Evolutionary conservation across 2,113 vertebrate species (phyloP).

Genomic region (Oreochromis tanganicae): DNA sequence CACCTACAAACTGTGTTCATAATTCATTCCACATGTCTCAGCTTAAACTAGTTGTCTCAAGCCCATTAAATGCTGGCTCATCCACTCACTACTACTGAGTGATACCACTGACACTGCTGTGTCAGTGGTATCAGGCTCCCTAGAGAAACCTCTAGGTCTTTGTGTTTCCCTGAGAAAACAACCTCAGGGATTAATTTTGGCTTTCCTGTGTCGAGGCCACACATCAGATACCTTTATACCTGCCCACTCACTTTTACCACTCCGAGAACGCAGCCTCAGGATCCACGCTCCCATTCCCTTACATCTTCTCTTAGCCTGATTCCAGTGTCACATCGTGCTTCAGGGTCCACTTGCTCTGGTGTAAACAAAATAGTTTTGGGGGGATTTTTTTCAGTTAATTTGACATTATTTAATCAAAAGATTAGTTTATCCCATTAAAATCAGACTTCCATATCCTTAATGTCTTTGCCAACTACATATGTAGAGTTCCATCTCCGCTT

Average conservation of each 20-base stretch:
- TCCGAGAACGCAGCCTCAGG: not conserved
- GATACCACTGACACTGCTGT: too few relatives aligned
- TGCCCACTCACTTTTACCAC: not conserved
- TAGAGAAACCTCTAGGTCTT: not conserved
- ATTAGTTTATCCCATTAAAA: not conserved
- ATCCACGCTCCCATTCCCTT: not conserved
- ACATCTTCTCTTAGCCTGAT: not conserved
- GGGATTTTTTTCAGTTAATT: not conserved
- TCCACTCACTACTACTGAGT: not conserved
- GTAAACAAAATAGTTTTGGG: not conserved
- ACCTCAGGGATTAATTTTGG: not conserved
- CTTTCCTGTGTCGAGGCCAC: not conserved
- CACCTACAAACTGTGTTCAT: rapidly evolving
- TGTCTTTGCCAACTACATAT: not conserved
- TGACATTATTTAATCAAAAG: not conserved
- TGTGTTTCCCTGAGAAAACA: not conserved
- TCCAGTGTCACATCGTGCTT: not conserved
- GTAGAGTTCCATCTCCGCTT: not conserved
- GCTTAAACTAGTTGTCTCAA: not conserved
- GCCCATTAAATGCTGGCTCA: not conserved
- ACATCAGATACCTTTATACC: not conserved
- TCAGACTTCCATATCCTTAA: not conserved
- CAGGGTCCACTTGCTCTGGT: not conserved
- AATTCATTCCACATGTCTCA: not conserved
- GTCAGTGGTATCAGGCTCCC: not conserved